Evolutionary conservation across 1,140 invertebrate genomes (phyloP).

Genomic region (Tribolium castaneum): DNA sequence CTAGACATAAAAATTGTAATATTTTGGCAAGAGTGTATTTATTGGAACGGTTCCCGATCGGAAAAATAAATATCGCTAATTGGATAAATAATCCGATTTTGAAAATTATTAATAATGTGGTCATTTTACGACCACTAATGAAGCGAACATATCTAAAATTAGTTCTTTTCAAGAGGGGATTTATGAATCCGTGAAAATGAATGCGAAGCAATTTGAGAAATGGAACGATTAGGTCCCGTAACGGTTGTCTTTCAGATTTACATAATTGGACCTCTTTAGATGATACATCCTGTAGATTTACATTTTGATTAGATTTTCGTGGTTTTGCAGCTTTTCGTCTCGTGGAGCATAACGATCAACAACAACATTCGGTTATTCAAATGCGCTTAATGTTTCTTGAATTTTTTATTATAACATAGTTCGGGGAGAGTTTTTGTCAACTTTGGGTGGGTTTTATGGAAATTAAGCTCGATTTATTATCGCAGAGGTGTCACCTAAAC

Average conservation of each 20-base stretch:
- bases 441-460: neutral
- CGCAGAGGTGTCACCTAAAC: neutral
- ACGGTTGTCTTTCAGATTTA: conserved; percentile 20
- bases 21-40: neutral
- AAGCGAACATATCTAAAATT: neutral
- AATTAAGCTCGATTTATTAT: neutral
- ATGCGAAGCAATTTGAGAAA: conserved; percentile 10
- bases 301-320: conserved; percentile 26
- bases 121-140: neutral
- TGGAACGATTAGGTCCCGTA: neutral
- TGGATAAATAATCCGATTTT: neutral
- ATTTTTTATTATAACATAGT: too few relatives aligned
- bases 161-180: neutral
- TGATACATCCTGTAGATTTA: conserved; percentile 24
- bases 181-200: conserved; percentile 1
- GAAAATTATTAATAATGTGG: neutral
- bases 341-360: neutral
- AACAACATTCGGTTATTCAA: neutral
- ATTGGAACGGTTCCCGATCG: neutral
- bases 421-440: neutral
- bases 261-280: conserved; percentile 3
- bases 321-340: neutral
- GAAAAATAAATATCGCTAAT: neutral
- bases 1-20: too few relatives aligned
- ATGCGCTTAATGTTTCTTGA: neutral